Percentiles rank a stretch among this genome's conserved stretches.
These are phyloP conservation scores for Hermatobates lingyangjiaoensis DNA, from an alignment of 1,140 invertebrate species.

Conservation along the genomic window DNA sequence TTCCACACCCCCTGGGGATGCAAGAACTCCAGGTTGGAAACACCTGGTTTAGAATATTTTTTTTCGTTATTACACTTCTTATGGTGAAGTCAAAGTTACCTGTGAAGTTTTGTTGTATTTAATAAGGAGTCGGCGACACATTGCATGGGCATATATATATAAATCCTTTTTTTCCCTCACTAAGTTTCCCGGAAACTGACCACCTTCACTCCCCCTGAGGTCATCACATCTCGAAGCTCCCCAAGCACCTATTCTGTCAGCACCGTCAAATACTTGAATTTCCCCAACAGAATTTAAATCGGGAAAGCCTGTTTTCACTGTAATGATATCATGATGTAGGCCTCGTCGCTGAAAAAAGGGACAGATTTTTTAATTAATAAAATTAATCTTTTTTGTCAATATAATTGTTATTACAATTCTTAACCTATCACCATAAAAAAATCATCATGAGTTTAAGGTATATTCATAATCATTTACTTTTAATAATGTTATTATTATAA, in stretches of 20 bases:
- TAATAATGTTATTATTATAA: too few species aligned
- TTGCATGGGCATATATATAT: constrained; percentile 5
- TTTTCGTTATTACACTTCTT: too few species aligned
- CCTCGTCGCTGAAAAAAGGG: constrained; percentile 4
- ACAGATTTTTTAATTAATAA: background rate
- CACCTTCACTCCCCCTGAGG: constrained; percentile 5
- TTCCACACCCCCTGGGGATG: too few species aligned
- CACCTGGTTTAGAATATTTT: too few species aligned
- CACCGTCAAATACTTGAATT: background rate
- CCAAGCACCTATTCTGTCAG: constrained; percentile 2
- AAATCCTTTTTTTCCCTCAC: background rate
- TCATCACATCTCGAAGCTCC: constrained; percentile 6
- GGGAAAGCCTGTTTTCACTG: background rate
- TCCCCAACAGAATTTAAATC: background rate
- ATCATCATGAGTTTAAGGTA: too few species aligned
- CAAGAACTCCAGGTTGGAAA: too few species aligned
- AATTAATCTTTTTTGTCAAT: background rate
- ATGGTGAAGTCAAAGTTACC: constrained; percentile 1
- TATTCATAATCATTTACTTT: too few species aligned
- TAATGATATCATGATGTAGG: constrained; percentile 1
- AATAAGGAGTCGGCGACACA: constrained; percentile 8
- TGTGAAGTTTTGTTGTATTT: constrained; percentile 1
- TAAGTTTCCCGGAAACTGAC: constrained; percentile 3
- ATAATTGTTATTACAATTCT: too few species aligned
- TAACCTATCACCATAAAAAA: too few species aligned